Base-by-base conservation (phyloP, 2,888 invertebrate species). In the Branchinecta sandiegonensis region DNA sequence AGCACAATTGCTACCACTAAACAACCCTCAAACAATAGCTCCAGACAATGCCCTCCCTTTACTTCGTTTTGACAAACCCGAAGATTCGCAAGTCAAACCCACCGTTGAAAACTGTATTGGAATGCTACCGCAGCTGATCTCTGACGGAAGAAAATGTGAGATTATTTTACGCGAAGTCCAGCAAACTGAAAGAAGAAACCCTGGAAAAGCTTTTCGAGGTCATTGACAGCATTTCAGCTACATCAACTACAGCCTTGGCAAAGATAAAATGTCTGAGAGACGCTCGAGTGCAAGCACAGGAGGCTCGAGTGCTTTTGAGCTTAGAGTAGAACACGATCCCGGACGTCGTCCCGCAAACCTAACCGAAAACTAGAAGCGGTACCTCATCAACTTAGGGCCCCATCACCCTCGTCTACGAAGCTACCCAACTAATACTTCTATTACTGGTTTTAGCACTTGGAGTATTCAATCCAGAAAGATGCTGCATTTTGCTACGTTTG, bases 401-500 rank as follows among this genome's bases (percentile, higher is more conserved):
- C 46, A 46, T 46, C 65, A 65, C 23, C 65, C 65, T n/a, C 65
- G 46, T 12, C 46, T 65, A n/a, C 23, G 23, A 46, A 23, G 46
- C 46, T 65, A 37, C 46, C 65, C 65, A 12, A 46, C 46, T 11
- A 65, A 65, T 46, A 65, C 65, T 65, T 13, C 12, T 65, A 65
- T 65, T 13, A n/a, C 65, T 11, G 46, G 46, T 65, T 11, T n/a
- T 23, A 23, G 65, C 65, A 65, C n/a, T 46, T 65, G 23, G 10
- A 65, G 65, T 65, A 65, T 13, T 37, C 23, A 12, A 46, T 65
- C 11, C 65, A 65, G 46, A 65, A 12, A 46, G 65, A 65, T 65
- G 46, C 12, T 37, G 65, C 65, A n/a, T 65, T 37, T 65, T 65
- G 65, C n/a, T 65, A 37, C 65, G 65, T 65, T 11, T 65, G 65